Evolutionary conservation across 2,113 vertebrate species (phyloP).

Genomic region (Pelecanus crispus): DNA sequence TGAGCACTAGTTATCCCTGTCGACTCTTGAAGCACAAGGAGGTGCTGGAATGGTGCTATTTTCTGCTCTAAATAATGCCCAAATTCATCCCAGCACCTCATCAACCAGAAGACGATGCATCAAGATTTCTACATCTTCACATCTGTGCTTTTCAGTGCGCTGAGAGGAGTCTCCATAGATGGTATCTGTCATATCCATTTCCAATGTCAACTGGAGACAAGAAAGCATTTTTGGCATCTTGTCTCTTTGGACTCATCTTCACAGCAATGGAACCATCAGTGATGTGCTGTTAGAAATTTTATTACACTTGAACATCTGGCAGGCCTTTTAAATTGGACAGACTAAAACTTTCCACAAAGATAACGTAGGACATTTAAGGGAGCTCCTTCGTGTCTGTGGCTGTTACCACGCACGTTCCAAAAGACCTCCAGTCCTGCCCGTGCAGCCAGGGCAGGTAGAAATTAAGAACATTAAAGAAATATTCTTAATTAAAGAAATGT

Average conservation of each 20-base stretch:
- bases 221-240: slow-evolving; percentile 11
- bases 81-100: not conserved
- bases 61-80: not conserved
- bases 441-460: not conserved
- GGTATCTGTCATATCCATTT: not conserved
- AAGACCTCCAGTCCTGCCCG: not conserved
- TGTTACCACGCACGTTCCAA: not conserved
- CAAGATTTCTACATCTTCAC: not conserved
- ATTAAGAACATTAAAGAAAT: not conserved
- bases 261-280: not conserved
- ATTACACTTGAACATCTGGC: slow-evolving; percentile 8
- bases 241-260: not conserved
- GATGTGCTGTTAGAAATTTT: not conserved
- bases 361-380: not conserved
- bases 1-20: not conserved
- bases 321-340: not conserved
- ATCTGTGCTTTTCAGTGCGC: not conserved
- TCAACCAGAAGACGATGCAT: not conserved
- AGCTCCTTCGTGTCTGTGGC: not conserved
- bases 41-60: not conserved
- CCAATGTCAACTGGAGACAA: not conserved
- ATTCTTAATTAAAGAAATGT: not conserved
- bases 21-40: not conserved
- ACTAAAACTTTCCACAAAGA: not conserved
- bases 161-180: not conserved